These are phyloP conservation scores for Homarus americanus DNA, from an alignment of 1,140 invertebrate genomes.

Conservation along the genomic window DNA sequence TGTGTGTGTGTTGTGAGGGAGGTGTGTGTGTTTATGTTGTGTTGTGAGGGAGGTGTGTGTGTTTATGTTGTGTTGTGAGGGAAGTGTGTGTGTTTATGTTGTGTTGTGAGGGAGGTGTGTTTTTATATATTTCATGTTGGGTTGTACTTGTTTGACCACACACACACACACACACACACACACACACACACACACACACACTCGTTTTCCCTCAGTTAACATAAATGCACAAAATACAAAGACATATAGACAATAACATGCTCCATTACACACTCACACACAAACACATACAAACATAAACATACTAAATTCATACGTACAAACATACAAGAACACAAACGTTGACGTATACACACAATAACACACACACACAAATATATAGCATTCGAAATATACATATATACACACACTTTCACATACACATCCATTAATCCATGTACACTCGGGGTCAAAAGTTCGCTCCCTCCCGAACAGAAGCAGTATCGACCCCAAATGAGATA, in stretches of 20 bases:
- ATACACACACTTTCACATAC: too few species aligned
- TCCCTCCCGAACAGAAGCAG: too few species aligned
- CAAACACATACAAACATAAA: background rate
- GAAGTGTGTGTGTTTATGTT: background rate
- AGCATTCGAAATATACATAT: too few species aligned
- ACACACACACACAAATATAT: too few species aligned
- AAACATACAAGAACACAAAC: background rate
- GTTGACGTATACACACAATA: background rate
- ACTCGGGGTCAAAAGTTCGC: too few species aligned
- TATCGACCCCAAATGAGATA: too few species aligned
- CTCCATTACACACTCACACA: background rate
- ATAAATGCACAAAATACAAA: background rate
- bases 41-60: too few species aligned
- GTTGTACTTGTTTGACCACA: background rate
- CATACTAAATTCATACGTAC: background rate
- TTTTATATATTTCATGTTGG: too few species aligned
- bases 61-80: background rate
- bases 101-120: background rate
- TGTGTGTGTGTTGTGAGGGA: too few species aligned
- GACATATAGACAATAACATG: background rate
- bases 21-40: too few species aligned
- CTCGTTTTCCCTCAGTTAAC: too few species aligned
- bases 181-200: background rate
- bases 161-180: slow-evolving; percentile 1
- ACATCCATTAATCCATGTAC: too few species aligned